Evolutionary conservation across 92 coral and sea anemone species (phyloP).

Genomic region (Epizoanthus rinbou): DNA sequence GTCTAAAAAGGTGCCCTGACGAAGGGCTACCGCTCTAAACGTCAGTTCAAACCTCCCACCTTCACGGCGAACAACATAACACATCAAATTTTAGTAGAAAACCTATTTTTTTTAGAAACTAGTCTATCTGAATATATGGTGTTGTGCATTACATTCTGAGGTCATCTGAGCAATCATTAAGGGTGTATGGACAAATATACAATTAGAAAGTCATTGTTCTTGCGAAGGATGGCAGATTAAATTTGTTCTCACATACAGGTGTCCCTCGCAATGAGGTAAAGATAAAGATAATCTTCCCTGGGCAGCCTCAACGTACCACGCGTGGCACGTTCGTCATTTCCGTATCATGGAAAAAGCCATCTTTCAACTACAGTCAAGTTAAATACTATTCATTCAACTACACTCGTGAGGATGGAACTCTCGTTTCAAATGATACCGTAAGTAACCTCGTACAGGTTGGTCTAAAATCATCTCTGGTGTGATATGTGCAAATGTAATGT

Average conservation of each 20-base stretch:
- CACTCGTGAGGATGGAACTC: conserved; percentile 15
- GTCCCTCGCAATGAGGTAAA: conserved; percentile 10
- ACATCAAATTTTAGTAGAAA: too few species aligned
- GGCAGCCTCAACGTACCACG: neutral
- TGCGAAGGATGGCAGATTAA: too few species aligned
- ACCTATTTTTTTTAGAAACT: too few species aligned
- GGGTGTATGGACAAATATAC: too few species aligned
- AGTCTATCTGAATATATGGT: too few species aligned
- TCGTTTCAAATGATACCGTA: conserved; percentile 5
- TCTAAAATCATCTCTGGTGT: neutral
- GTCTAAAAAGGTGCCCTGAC: too few species aligned
- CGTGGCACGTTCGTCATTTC: neutral
- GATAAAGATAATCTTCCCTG: neutral
- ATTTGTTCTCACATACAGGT: neutral
- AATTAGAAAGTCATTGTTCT: too few species aligned
- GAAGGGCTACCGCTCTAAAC: too few species aligned
- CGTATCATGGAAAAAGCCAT: conserved; percentile 9
- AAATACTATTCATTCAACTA: conserved; percentile 12
- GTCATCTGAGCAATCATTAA: too few species aligned
- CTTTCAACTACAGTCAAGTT: conserved; percentile 18
- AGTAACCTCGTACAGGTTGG: neutral
- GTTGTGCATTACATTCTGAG: too few species aligned
- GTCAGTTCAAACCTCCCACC: too few species aligned
- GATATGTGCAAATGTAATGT: neutral
- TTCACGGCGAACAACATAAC: too few species aligned